phyloP scores from a whole-genome alignment of 2,797 vertebrate species.

The Falco columbarius region DNA sequence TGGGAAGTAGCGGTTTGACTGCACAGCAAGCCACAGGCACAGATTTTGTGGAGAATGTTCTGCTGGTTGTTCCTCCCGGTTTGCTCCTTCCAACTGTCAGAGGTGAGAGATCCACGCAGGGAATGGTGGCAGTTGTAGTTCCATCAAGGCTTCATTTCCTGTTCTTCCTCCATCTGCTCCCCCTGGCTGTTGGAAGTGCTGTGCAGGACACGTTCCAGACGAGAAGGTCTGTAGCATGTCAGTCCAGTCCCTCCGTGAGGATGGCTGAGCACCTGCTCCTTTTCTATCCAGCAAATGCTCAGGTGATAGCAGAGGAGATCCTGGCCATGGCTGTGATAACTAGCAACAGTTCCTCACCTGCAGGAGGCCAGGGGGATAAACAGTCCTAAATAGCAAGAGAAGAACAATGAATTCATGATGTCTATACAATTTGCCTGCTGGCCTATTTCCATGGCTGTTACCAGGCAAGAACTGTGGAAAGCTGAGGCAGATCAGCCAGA shows the following conservation, averaged over 20 bases:
- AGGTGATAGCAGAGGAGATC: neutral
- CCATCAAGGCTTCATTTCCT: neutral
- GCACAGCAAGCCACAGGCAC: neutral
- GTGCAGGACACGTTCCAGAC: neutral
- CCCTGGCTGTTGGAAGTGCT: neutral
- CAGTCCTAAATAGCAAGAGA: neutral
- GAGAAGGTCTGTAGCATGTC: neutral
- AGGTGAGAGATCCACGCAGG: neutral
- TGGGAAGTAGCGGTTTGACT: neutral
- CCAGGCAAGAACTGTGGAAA: neutral
- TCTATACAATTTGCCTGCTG: neutral
- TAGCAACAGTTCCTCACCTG: neutral
- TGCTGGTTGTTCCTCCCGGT: neutral
- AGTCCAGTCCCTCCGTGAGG: neutral
- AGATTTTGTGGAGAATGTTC: neutral
- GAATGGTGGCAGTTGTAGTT: neutral
- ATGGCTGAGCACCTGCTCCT: rapidly evolving
- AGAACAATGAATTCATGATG: neutral
- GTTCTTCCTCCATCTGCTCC: neutral
- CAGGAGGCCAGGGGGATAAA: neutral
- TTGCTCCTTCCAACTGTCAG: neutral
- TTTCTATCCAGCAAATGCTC: neutral
- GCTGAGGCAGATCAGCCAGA: neutral
- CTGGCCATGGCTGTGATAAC: neutral
- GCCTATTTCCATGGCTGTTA: neutral